Base-by-base conservation (phyloP, 2,797 vertebrate species). In the Notolabrus celidotus region DNA sequence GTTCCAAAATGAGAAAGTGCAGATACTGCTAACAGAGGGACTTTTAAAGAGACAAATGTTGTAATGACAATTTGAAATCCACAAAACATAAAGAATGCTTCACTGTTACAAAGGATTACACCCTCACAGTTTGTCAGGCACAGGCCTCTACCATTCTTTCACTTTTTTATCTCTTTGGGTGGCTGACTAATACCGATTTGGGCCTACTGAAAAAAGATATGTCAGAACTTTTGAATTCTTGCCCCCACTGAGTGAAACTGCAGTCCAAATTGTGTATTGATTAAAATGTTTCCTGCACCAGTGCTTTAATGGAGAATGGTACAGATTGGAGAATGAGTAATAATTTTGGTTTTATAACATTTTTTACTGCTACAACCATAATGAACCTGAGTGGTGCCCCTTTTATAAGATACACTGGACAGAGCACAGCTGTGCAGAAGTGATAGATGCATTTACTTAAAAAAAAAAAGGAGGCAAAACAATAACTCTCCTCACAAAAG, bases 11-110 rank as follows among this genome's bases (percentile, higher is more conserved):
- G 10, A 79, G 78, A 70, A 69, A 53, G 29, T 20, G 34, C 45
- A 57, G 3, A 69, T 75, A 49, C 67, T 54, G 23, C 9, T 7
- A 65, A 69, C 43, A 72, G 38, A 54, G 25, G 22, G 62, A 64
- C 46, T 70, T 71, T 67, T 20, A 61, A 38, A 52, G 38, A 61
- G 54, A 84, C 59, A 68, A 67, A 82, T 50, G 54, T 47, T 25
- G 10, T 19, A 56, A 55, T 52, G 61, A 64, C 22, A 42, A 53
- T 61, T 3, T 51, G 14, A 72, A 64, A 67, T 61, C 15, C 34
- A 52, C 54, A 64, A 64, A 79, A 55, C 17, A 25, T 27, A 15
- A 1, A 41, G 31, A 69, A 51, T 23, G 14, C 15, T 42, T 42
- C 11, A n/a, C 16, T n/a, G 17, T 58, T 39, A 15, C 1, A 50